These are phyloP conservation scores for Eupelmus urozonus DNA, from an alignment of 2,888 invertebrate genomes.

Conservation along the genomic window DNA sequence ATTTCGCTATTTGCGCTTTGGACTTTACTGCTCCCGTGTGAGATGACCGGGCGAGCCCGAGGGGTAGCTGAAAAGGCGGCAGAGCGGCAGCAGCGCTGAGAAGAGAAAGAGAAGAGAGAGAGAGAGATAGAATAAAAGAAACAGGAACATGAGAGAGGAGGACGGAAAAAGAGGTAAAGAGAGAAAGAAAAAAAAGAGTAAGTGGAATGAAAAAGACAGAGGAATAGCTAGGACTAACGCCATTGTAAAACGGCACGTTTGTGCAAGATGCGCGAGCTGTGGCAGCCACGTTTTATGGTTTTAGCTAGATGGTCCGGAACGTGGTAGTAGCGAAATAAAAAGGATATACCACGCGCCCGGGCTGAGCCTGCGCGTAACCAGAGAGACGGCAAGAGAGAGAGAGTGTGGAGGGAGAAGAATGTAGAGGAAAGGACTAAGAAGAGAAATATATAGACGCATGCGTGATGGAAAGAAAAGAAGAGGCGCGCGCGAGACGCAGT, in stretches of 20 bases:
- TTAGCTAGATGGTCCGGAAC: conserved; percentile 70
- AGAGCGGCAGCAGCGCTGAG: not conserved
- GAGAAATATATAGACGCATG: not conserved
- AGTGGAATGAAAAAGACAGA: conserved; percentile 23
- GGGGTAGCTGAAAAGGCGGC: conserved; percentile 29
- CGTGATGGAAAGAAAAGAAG: not conserved
- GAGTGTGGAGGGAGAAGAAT: not conserved
- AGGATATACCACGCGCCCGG: conserved; percentile 56
- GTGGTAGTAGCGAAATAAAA: conserved; percentile 69
- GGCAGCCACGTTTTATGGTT: conserved; percentile 70
- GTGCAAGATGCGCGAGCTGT: conserved; percentile 42
- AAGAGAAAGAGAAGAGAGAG: conserved; percentile 22
- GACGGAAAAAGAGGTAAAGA: conserved; percentile 16
- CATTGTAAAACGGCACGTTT: conserved; percentile 69
- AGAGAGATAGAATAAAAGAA: conserved; percentile 19
- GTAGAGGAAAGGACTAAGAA: not conserved
- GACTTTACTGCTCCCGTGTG: conserved; percentile 70
- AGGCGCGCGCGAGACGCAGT: not conserved
- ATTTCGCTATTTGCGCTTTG: conserved; percentile 68
- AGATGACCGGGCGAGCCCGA: conserved; percentile 62
- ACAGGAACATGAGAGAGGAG: conserved; percentile 39
- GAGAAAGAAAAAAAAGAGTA: not conserved
- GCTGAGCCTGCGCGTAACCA: not conserved
- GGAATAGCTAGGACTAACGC: conserved; percentile 60
- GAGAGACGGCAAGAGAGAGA: not conserved